phyloP scores from a whole-genome alignment of 2,113 vertebrate genomes.

The Antechinus stuartii region DNA sequence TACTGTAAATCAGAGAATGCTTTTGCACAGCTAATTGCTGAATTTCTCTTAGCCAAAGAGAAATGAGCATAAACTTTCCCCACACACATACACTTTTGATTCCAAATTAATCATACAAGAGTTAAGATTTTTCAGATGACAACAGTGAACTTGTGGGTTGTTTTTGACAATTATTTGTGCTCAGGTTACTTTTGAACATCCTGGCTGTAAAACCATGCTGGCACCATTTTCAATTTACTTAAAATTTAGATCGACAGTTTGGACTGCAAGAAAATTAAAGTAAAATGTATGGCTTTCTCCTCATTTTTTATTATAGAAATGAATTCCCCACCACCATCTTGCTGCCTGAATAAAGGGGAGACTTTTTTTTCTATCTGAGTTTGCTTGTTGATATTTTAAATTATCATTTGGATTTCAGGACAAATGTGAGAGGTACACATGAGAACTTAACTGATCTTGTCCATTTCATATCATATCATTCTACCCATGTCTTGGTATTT shows the following conservation, averaged over 20 bases:
- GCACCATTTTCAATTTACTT: background rate
- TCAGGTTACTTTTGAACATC: background rate
- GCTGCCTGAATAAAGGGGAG: background rate
- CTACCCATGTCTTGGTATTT: background rate
- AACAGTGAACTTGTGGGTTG: background rate
- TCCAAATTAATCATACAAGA: background rate
- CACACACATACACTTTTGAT: background rate
- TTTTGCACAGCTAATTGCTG: background rate
- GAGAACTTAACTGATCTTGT: background rate
- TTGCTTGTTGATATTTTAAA: background rate
- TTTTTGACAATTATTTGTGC: background rate
- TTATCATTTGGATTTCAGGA: background rate
- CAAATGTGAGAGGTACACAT: background rate
- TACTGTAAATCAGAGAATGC: background rate
- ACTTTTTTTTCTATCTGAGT: background rate
- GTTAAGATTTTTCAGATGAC: background rate
- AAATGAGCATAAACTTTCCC: background rate
- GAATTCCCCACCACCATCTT: too few species aligned
- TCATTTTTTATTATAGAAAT: background rate
- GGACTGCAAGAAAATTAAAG: background rate
- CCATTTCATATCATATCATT: background rate
- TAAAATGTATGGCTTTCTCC: background rate
- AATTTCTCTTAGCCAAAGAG: background rate
- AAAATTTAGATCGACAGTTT: conserved; percentile 1
- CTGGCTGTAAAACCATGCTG: background rate